Base-by-base conservation (phyloP, 2,113 vertebrate genomes). In the Passer montanus region DNA sequence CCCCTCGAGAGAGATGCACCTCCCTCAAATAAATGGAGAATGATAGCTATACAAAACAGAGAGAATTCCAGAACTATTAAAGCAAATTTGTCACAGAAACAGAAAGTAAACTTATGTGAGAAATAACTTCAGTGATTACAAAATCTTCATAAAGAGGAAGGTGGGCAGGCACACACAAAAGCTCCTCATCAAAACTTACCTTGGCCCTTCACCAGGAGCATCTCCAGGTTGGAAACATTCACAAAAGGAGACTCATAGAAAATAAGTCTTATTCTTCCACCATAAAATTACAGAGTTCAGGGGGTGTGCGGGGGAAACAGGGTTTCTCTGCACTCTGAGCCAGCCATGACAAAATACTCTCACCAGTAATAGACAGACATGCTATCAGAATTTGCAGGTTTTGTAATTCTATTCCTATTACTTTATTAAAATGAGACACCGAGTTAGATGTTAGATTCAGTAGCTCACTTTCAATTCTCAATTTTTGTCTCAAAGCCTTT, bases 1-100 rank as follows among this genome's bases (percentile, higher is more conserved):
- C 10, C 52, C 49, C 64, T 70, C 6, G 24, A 82, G 49, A 90
- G 26, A 74, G 44, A 52, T 31, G 31, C 37, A 78, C 55, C 63
- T 84, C 44, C 52, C 55, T 90, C 67, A 80, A 62, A n/a, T 70
- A 93, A 89, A 31, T 21, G 11, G 18, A 41, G 37, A 87, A 84
- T 15, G n/a, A 94, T 7, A 84, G 35, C 31, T 59, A 46, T 3
- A 80, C 15, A 66, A 75, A 91, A 27, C 33, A 75, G 17, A 53
- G 46, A 87, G 95, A 96, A 92, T 53, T 53, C 24, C 73, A 87
- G n/a, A 80, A 64, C 39, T 93, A 39, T 74, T 87, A 74, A 31
- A 52, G 55, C 31, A 83, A 24, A 66, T 82, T 82, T 94, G 33
- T 89, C 59, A 81, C 62, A 69, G 20, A 16, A 37, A 78, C 41